Evolutionary conservation across 2,113 vertebrate genomes (phyloP).

Genomic region (Mustela nigripes): DNA sequence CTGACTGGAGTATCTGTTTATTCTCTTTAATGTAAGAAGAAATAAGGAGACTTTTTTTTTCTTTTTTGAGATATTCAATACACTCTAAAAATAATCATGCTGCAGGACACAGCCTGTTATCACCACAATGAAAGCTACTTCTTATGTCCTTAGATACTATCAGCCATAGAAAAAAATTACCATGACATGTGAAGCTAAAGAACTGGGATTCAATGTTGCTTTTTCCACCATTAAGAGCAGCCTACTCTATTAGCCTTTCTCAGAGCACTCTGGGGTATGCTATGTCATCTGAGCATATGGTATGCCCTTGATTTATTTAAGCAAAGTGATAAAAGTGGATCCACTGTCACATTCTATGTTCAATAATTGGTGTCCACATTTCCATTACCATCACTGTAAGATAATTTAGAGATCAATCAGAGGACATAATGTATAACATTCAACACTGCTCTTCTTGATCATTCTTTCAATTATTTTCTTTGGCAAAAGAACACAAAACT

Average conservation of each 20-base stretch:
- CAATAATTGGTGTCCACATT: background rate
- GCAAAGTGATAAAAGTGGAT: background rate
- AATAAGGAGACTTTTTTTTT: conserved; percentile 14
- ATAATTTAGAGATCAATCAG: background rate
- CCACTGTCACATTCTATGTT: background rate
- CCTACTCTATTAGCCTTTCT: background rate
- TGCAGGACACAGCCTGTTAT: conserved; percentile 4
- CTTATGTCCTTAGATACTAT: background rate
- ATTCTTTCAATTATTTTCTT: background rate
- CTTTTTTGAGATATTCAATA: background rate
- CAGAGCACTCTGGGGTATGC: background rate
- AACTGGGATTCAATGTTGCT: background rate
- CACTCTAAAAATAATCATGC: conserved; percentile 49
- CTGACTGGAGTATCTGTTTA: conserved; percentile 13
- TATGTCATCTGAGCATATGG: background rate
- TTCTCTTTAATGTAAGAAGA: background rate
- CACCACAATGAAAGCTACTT: background rate
- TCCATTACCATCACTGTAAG: background rate
- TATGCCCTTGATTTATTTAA: background rate
- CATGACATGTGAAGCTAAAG: background rate
- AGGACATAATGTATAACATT: background rate
- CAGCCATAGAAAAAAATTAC: background rate
- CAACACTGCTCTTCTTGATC: background rate
- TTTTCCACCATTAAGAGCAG: background rate
- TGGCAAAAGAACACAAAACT: background rate